Conservation (phyloP, 2,888 invertebrate genomes). For the Coelinius sp. region DNA sequence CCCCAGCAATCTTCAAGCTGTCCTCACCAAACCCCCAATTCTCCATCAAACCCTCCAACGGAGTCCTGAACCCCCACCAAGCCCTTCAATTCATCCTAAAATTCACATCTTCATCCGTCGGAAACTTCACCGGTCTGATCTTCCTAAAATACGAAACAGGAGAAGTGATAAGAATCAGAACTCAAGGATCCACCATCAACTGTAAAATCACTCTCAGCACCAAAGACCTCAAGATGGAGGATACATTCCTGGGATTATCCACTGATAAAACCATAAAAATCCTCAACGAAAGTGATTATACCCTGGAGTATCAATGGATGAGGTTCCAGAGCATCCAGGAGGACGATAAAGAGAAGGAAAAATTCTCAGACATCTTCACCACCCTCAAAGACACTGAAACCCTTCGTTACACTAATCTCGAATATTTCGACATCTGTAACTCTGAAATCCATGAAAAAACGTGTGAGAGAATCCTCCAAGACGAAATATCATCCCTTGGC, state of each 20-base stretch:
- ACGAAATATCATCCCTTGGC: conserved; percentile 65
- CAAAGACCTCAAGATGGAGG: conserved; percentile 73
- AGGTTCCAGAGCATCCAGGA: conserved; percentile 69
- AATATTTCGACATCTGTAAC: conserved; percentile 54
- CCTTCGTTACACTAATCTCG: conserved; percentile 48
- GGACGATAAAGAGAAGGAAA: conserved; percentile 64
- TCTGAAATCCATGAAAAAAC: conserved; percentile 58
- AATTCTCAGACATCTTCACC: conserved; percentile 49
- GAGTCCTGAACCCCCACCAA: conserved; percentile 72
- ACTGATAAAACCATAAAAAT: conserved; percentile 73
- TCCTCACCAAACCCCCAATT: conserved; percentile 70
- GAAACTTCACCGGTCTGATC: conserved; percentile 68
- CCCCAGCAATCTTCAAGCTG: conserved; percentile 72
- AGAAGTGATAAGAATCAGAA: conserved; percentile 71
- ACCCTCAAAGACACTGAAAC: conserved; percentile 49
- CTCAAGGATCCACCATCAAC: conserved; percentile 71
- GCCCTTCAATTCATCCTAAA: conserved; percentile 72
- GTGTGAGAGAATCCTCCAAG: conserved; percentile 69
- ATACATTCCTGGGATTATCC: conserved; percentile 75
- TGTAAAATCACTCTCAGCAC: conserved; percentile 73
- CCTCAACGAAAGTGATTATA: conserved; percentile 73
- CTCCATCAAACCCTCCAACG: conserved; percentile 73
- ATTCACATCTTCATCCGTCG: conserved; percentile 72
- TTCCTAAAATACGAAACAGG: conserved; percentile 70
- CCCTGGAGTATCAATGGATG: conserved; percentile 75